Evolutionary conservation across 2,888 invertebrate genomes (phyloP), one percentile per base, ranked within the genome.

Genomic region (Calameuta idolon): DNA sequence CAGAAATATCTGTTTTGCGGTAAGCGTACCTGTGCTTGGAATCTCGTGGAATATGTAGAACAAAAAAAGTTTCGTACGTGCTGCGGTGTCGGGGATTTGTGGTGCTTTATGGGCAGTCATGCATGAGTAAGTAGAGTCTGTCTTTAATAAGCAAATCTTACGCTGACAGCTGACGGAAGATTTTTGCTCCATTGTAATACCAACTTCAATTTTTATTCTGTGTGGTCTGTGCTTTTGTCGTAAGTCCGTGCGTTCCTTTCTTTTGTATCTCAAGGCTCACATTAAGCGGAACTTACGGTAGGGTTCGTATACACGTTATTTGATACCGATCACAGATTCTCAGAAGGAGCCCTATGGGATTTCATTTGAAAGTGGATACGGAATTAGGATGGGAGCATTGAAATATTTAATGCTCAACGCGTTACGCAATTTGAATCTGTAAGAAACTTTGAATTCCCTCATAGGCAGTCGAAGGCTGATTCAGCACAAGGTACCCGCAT

Each of bases 81-180:
- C 11, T 34, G 30, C 71, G 71, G 34, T 71, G 30, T 71, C 71
- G 23, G 33, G 71, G 23, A 55, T 55, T 71, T 23, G 11, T 33
- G 30, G 30, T 33, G 31, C 12, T 71, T 71, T 34, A 34, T 33
- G 31, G 71, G 4, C 71, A 30, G 12, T 77, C 74, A 77, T 69
- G 77, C 74, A 69, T 74, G 77, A 77, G 69, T 35, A 31, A 2
- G 34, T 35, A 23, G 23, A 23, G 77, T 34, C 77, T 77, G 69
- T 77, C 68, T 40, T 74, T 69, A 77, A 77, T 75, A 77, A 75
- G 74, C 74, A 40, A 77, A 55, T 69, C 69, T 55, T 68, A 68
- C 69, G 68, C 69, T 34, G 71, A 34, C 71, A 71, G 71, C 31
- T 71, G 71, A 31, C 31, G 11, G 71, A 71, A 12, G 3, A 9